phyloP scores from a whole-genome alignment of 2,797 vertebrate species.

The Cephalopachus bancanus region DNA sequence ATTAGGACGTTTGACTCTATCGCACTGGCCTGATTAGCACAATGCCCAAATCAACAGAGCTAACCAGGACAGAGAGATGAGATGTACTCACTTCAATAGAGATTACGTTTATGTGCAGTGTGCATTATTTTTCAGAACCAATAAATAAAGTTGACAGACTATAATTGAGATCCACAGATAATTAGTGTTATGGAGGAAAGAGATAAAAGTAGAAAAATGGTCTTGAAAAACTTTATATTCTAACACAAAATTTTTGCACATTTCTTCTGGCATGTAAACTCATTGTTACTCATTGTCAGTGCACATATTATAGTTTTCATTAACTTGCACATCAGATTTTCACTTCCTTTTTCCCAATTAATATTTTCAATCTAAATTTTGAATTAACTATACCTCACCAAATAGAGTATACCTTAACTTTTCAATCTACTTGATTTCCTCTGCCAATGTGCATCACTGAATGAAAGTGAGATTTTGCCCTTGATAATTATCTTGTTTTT shows the following conservation, averaged over 20 bases:
- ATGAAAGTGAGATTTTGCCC: neutral
- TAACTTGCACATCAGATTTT: slow-evolving; percentile 29
- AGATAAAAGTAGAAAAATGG: slow-evolving; percentile 15
- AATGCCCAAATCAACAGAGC: neutral
- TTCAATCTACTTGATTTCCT: neutral
- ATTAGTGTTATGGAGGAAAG: slow-evolving; percentile 41
- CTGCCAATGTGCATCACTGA: neutral
- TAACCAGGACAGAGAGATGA: slow-evolving; percentile 34
- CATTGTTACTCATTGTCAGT: neutral
- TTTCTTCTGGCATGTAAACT: neutral
- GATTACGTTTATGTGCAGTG: slow-evolving; percentile 10
- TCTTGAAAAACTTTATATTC: neutral
- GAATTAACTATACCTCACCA: neutral
- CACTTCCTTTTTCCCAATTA: neutral
- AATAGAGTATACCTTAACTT: neutral
- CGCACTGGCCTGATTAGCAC: slow-evolving; percentile 43
- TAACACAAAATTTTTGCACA: neutral
- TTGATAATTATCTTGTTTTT: neutral
- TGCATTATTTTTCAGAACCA: slow-evolving; percentile 59
- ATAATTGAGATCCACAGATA: slow-evolving; percentile 50
- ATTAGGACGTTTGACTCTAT: slow-evolving; percentile 31
- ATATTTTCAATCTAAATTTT: neutral
- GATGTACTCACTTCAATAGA: neutral
- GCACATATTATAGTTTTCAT: neutral
- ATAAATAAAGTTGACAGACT: slow-evolving; percentile 35